A percentile compares a stretch with the other conserved stretches of the same genome.
Conservation (phyloP, 1,140 invertebrate species). For the Hypothenemus hampei region DNA sequence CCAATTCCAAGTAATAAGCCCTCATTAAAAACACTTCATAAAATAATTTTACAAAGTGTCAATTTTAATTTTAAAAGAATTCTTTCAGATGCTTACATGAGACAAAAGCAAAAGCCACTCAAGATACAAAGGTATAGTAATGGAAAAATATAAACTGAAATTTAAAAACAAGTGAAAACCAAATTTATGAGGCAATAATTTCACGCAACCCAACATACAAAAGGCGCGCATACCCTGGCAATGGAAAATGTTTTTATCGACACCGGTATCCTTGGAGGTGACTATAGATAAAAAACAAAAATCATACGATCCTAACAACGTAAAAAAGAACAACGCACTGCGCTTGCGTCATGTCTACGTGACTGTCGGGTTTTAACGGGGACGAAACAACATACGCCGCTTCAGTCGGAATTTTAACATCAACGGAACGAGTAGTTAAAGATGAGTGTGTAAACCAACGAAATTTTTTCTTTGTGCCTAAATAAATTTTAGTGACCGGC, state of each 20-base stretch:
- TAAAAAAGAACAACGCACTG: conserved; percentile 3
- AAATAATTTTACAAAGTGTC: too few species aligned
- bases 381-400: conserved; percentile 19
- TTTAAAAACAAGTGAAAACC: background rate
- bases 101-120: background rate
- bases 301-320: conserved; percentile 38
- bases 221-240: too few species aligned
- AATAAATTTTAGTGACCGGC: conserved; percentile 32
- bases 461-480: conserved; percentile 42
- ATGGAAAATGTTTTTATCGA: too few species aligned
- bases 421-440: conserved; percentile 33
- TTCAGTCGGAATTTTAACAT: conserved; percentile 43
- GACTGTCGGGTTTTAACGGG: conserved; percentile 25
- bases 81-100: background rate
- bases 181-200: background rate
- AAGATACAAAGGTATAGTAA: background rate
- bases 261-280: background rate
- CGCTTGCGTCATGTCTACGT: conserved; percentile 33
- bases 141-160: background rate
- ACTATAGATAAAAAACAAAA: conserved; percentile 10
- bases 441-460: conserved; percentile 39
- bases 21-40: background rate
- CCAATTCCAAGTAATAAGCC: too few species aligned
- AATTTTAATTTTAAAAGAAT: too few species aligned
- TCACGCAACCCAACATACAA: too few species aligned